Conservation (phyloP, 2,113 vertebrate species). For the Clarias macrocephalus region DNA sequence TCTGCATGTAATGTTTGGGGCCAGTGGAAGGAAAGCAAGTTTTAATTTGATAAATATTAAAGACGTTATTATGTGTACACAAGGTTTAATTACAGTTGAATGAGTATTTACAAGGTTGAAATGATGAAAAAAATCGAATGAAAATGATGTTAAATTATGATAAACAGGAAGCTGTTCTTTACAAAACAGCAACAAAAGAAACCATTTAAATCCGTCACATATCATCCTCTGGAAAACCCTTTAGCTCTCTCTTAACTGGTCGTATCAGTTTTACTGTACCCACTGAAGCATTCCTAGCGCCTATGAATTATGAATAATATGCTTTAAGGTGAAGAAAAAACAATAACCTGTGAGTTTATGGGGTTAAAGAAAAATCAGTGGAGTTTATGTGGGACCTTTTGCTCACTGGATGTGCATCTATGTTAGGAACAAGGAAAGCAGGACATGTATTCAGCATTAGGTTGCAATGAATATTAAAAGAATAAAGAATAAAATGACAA, state of each 20-base stretch:
- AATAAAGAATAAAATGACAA: constrained; percentile 2
- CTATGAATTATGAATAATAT: constrained; percentile 3
- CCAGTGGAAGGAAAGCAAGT: background rate
- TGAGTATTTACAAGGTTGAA: background rate
- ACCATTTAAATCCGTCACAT: background rate
- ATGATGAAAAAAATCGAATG: background rate
- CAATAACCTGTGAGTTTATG: background rate
- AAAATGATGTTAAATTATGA: background rate
- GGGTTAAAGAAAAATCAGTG: constrained; percentile 3
- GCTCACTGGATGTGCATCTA: background rate
- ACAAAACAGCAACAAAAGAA: background rate
- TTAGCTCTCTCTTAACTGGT: background rate
- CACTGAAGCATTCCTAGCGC: background rate
- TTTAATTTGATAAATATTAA: background rate
- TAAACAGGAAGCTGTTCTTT: background rate
- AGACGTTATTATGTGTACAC: background rate
- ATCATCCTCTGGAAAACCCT: background rate
- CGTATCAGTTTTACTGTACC: background rate
- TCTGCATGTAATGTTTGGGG: background rate
- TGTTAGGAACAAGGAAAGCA: background rate
- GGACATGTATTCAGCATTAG: background rate
- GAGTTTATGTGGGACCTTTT: background rate
- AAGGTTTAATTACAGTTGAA: no score
- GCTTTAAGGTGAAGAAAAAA: background rate
- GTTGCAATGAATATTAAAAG: background rate